These are phyloP conservation scores for Drosophila setosimentum DNA, from an alignment of 2,888 invertebrate species.

Conservation along the genomic window DNA sequence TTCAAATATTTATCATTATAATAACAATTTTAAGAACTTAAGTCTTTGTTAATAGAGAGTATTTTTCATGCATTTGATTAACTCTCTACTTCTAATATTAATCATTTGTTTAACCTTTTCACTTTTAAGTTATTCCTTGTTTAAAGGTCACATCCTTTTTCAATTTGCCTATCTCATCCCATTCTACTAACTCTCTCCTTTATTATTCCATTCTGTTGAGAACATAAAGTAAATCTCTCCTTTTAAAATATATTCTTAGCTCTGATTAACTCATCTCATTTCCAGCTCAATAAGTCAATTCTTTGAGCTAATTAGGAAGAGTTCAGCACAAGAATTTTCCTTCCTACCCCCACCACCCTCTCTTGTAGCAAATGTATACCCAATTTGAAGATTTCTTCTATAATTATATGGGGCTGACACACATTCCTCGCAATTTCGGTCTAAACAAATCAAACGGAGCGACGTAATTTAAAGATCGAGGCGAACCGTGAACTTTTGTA, in stretches of 20 bases:
- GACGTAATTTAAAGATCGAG: conserved; percentile 33
- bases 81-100: too few relatives aligned
- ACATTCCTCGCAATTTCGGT: conserved; percentile 56
- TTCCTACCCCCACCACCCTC: not conserved
- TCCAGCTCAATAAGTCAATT: not conserved
- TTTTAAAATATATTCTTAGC: not conserved
- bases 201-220: not conserved
- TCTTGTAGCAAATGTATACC: not conserved
- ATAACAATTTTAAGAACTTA: too few relatives aligned
- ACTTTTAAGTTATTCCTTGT: too few relatives aligned
- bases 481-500: conserved; percentile 52
- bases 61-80: too few relatives aligned
- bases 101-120: too few relatives aligned
- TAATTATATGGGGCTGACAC: conserved; percentile 52
- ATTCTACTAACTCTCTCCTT: not conserved
- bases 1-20: too few relatives aligned
- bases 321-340: not conserved
- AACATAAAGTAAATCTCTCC: not conserved
- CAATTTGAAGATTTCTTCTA: not conserved
- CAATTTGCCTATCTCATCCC: too few relatives aligned
- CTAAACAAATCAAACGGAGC: conserved; percentile 44
- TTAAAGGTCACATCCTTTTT: too few relatives aligned
- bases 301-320: not conserved
- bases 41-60: too few relatives aligned
- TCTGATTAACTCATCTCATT: not conserved